These are phyloP conservation scores for Balaeniceps rex DNA, from an alignment of 2,113 vertebrate genomes.

Conservation along the genomic window DNA sequence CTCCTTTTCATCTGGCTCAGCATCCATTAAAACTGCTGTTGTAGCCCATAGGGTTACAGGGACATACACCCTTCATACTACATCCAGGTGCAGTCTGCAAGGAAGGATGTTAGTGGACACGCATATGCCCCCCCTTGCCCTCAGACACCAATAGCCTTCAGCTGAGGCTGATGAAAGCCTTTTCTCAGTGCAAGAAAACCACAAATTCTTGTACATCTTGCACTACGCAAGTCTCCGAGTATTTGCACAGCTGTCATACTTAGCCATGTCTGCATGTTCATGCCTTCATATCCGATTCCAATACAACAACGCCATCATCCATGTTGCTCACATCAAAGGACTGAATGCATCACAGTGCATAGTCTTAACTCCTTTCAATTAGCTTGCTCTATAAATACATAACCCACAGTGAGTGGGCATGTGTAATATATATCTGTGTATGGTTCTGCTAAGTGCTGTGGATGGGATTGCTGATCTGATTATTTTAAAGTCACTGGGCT, in stretches of 20 bases:
- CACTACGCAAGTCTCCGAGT: not conserved
- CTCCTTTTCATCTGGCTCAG: not conserved
- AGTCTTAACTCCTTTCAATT: conserved; percentile 5
- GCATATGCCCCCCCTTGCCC: not conserved
- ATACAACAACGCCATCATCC: not conserved
- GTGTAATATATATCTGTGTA: not conserved
- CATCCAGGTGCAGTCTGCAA: not conserved
- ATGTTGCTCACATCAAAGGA: conserved; percentile 13
- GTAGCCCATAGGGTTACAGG: not conserved
- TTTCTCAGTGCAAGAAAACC: not conserved
- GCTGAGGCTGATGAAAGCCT: not conserved
- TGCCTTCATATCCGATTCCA: not conserved
- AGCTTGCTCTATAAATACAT: not conserved
- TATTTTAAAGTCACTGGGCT: conserved; percentile 19
- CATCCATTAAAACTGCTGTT: not conserved
- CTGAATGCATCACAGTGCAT: not conserved
- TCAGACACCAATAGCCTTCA: not conserved
- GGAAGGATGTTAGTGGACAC: not conserved
- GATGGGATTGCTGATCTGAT: not conserved
- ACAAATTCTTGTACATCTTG: not conserved
- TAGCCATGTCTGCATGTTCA: not conserved
- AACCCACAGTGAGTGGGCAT: not conserved
- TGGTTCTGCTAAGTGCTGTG: not conserved
- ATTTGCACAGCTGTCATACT: not conserved
- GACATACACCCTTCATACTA: not conserved